phyloP scores from a whole-genome alignment of 2,797 vertebrate genomes.

The Mionectes olivaceus region DNA sequence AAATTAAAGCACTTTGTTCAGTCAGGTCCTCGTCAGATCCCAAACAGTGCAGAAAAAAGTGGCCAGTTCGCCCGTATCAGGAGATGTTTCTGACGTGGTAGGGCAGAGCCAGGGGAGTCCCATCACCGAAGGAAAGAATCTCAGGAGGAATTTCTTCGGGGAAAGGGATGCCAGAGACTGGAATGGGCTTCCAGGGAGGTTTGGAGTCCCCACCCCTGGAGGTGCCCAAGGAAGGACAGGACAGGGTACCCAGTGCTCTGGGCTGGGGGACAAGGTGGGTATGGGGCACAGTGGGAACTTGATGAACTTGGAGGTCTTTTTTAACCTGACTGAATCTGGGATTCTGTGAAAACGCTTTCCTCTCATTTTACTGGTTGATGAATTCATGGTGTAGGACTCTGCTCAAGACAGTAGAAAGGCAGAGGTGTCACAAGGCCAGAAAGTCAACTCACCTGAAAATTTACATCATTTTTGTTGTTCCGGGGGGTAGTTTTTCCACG shows the following conservation, averaged over 20 bases:
- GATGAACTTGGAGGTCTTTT: background rate
- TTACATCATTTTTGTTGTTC: background rate
- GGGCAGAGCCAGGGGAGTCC: background rate
- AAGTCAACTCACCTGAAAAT: background rate
- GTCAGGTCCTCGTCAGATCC: background rate
- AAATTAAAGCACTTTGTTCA: background rate
- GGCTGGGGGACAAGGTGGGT: background rate
- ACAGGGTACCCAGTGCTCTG: background rate
- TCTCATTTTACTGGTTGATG: background rate
- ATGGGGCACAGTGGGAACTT: background rate
- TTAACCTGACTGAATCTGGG: background rate
- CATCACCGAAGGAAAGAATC: background rate
- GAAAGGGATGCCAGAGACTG: background rate
- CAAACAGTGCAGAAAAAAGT: background rate
- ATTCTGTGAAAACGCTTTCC: background rate
- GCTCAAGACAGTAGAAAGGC: background rate
- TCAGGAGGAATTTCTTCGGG: background rate
- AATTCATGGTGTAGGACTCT: background rate
- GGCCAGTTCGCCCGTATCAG: background rate
- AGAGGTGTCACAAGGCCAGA: background rate
- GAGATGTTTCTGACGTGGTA: background rate
- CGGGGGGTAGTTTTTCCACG: background rate
- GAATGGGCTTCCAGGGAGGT: background rate
- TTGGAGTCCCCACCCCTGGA: background rate
- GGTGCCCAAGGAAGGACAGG: background rate